Evolutionary conservation across 2,797 vertebrate genomes (phyloP), one percentile per base, ranked within the genome.

Genomic region (Ctenochaetus hawaiiensis): DNA sequence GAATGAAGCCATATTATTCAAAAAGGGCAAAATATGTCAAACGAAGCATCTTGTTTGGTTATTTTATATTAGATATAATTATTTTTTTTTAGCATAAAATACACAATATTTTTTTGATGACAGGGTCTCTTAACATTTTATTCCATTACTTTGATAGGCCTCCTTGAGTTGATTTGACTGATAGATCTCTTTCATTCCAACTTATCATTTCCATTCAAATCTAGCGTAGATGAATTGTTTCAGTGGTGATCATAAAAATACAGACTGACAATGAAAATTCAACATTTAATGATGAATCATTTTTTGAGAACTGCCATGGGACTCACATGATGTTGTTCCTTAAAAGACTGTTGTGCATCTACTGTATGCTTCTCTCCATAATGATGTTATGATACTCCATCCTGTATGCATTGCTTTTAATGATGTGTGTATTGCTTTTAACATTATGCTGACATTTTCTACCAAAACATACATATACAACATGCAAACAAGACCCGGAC

Each of bases 351-450:
- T 43, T 54, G 64, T 47, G 34, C 41, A 69, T 63, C 64, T 14
- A 22, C 16, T 26, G 34, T 48, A 57, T 59, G 34, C 63, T 77
- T 60, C 56, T 75, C 13, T 5, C 54, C 49, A 37, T 79, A 26
- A 67, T 34, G 4, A 73, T 62, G 43, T 39, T 41, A 65, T 39
- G 20, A 73, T 59, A 53, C n/a, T 30, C 44, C 43, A 49, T 17
- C 30, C 48, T 37, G 18, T 44, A 22, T 59, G 16, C 53, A 49
- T 66, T 66, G 8, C 67, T 74, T 78, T 59, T 64, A 83, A 83
- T 72, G 45, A 83, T 75, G 66, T 73, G 9, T 78, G 30, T 66
- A 30, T 72, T 80, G 62, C 67, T 86, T 81, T 72, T 39, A 62
- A 57, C n/a, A 17, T 53, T 10, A 75, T 57, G 34, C 44, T 69